Evolutionary conservation across 2,888 invertebrate genomes (phyloP), one percentile per base, ranked within the genome.

Genomic region (Thumatha senex): DNA sequence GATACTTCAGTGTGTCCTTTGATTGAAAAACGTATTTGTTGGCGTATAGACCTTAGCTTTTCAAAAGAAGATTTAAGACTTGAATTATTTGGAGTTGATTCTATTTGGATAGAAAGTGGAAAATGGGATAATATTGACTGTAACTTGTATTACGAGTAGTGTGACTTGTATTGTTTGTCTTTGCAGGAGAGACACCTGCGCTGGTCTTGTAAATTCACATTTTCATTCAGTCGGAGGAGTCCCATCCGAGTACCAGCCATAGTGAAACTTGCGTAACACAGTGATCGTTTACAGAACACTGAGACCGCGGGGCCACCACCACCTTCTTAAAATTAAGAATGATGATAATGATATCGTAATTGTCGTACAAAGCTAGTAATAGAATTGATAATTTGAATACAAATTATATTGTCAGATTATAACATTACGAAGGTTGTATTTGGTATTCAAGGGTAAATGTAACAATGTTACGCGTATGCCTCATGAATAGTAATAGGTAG

Each of bases 381-480:
- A 4, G 18, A 24, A 24, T 4, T 24, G 18, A 24, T 24, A 24
- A 24, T 24, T 2, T 5, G 18, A 5, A 2, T 24, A 24, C 18
- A 24, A 24, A 33, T 43, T 58, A 52, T 61, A 51, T 56, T 49
- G 40, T 46, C 46, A 30, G 13, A 14, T 29, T 63, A 31, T 11
- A 44, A 54, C 53, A 39, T 11, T 10, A 43, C 31, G 24, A 44
- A 40, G 47, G 52, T 48, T 44, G 42, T 35, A 40, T 38, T 51
- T 53, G 13, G 41, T 52, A 55, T 58, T 65, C 62, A 63, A 61
- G 62, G 63, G 40, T 33, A 11, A n/a, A 12, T 15, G 34, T 34
- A 9, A 34, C 10, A 7, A 34, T 13, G 34, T 12, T 24, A 35
- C 2, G 11, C n/a, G 7, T 12, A 35, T 13, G 40, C 30, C 11